These are phyloP conservation scores for Florisuga fusca DNA, from an alignment of 2,797 vertebrate species.

Conservation along the genomic window DNA sequence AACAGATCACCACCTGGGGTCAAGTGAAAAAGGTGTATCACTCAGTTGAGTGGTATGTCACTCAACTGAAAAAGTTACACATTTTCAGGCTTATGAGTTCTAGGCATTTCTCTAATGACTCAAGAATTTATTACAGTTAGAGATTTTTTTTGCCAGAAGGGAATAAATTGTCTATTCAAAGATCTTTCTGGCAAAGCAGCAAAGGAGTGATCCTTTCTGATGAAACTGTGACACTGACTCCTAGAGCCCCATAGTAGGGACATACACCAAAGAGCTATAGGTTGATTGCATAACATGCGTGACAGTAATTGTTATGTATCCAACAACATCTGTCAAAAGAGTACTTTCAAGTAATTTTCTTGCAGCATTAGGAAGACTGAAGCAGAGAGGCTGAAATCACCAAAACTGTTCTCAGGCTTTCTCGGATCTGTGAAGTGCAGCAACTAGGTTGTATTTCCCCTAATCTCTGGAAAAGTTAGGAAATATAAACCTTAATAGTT, in stretches of 20 bases:
- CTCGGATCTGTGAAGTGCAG: slow-evolving; percentile 35
- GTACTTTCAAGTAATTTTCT: slow-evolving; percentile 65
- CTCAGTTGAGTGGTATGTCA: background rate
- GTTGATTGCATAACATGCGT: slow-evolving; percentile 41
- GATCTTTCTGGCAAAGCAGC: background rate
- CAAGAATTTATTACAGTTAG: background rate
- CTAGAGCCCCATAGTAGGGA: background rate
- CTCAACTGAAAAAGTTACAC: background rate
- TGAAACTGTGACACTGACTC: background rate
- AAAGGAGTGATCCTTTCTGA: background rate
- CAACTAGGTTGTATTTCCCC: slow-evolving; percentile 60
- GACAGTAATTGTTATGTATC: slow-evolving; percentile 56
- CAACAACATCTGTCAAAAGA: slow-evolving; percentile 51
- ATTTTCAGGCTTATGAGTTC: background rate
- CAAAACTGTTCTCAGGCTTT: slow-evolving; percentile 59
- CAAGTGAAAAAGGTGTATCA: background rate
- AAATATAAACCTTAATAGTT: slow-evolving; percentile 67
- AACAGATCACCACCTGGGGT: background rate
- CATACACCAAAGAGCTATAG: background rate
- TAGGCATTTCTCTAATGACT: background rate
- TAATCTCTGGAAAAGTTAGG: slow-evolving; percentile 63
- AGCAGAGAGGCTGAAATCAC: slow-evolving; percentile 39
- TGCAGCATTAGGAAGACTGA: slow-evolving; percentile 41
- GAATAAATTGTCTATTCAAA: background rate
- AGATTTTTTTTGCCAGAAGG: background rate